phyloP scores from a whole-genome alignment of 1,140 invertebrate species.

The Trichomalopsis sarcophagae region DNA sequence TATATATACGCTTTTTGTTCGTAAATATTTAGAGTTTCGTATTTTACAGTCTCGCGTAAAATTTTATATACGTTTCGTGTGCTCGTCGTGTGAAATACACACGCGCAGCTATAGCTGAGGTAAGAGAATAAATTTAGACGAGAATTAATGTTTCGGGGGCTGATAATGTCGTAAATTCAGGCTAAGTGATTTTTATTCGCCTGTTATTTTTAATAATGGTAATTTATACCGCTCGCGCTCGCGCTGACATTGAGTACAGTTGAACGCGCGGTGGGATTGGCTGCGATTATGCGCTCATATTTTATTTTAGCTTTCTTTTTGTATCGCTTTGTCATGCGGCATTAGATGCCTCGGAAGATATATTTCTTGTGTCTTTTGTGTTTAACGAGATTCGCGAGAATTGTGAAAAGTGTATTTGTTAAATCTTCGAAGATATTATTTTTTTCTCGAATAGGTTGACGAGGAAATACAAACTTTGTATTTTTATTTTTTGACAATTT shows the following conservation, averaged over 20 bases:
- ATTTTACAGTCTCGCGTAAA: slow-evolving; percentile 13
- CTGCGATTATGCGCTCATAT: neutral
- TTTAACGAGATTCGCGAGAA: no score
- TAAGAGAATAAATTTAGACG: neutral
- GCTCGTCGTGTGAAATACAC: no score
- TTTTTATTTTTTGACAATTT: no score
- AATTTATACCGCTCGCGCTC: neutral
- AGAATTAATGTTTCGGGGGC: neutral
- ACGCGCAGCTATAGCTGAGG: no score
- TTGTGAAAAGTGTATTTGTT: no score
- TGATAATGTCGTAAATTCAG: neutral
- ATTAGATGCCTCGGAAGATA: no score
- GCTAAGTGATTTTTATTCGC: neutral
- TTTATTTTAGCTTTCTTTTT: neutral
- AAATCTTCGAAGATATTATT: no score
- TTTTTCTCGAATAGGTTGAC: no score
- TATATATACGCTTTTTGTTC: neutral
- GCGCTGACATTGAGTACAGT: neutral
- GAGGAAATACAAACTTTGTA: no score
- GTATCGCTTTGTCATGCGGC: neutral
- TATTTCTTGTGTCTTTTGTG: no score
- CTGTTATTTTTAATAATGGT: neutral
- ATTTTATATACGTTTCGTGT: neutral
- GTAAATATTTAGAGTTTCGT: neutral
- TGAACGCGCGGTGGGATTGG: neutral